phyloP scores from a whole-genome alignment of 92 coral and sea anemone genomes.

The Montipora capitata region DNA sequence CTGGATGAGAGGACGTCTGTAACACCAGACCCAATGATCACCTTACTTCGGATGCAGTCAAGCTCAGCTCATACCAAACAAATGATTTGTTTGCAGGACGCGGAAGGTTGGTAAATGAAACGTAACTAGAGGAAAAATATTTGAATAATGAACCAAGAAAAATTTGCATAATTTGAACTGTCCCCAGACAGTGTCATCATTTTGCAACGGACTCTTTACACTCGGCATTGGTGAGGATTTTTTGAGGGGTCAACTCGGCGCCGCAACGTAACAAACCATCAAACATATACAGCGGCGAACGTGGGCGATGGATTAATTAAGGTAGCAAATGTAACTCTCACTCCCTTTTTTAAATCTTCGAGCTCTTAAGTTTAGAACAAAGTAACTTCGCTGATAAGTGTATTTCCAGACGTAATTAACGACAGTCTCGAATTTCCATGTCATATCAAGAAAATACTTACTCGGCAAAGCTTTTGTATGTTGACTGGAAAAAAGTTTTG shows the following conservation, averaged over 20 bases:
- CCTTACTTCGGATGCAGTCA: not conserved
- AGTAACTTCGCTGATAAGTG: conserved; percentile 1
- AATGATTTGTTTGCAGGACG: not conserved
- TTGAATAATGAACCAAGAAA: conserved; percentile 22
- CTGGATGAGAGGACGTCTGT: conserved; percentile 10
- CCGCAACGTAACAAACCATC: not conserved
- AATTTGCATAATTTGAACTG: conserved; percentile 44
- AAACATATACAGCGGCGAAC: not conserved
- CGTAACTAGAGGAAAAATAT: conserved; percentile 22
- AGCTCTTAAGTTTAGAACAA: not conserved
- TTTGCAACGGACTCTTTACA: not conserved
- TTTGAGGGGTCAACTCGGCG: conserved; percentile 5
- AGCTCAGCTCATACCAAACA: not conserved
- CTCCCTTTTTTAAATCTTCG: not conserved
- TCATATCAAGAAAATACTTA: conserved; percentile 4
- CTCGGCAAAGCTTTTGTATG: not conserved
- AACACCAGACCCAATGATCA: not conserved
- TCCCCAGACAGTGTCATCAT: conserved; percentile 27
- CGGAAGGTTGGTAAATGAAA: not conserved
- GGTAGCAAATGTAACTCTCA: not conserved
- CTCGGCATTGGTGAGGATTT: not conserved
- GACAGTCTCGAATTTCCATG: conserved; percentile 38
- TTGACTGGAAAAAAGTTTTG: not conserved
- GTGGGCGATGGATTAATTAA: not conserved
- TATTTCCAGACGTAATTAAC: conserved; percentile 18